These are phyloP conservation scores for Ectemnius lituratus DNA, from an alignment of 2,888 invertebrate genomes.

Conservation along the genomic window DNA sequence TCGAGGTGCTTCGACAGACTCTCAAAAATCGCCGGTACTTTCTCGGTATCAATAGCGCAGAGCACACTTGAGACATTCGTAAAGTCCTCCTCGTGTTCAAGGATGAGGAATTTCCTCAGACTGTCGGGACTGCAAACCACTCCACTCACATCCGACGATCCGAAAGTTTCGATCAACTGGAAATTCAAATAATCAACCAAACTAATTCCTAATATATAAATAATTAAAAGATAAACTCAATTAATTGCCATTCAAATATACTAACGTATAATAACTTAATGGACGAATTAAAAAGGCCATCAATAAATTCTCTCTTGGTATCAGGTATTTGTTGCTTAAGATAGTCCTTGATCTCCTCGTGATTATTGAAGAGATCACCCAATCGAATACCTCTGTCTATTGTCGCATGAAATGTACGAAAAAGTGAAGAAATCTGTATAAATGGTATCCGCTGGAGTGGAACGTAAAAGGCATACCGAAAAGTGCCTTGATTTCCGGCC, in stretches of 20 bases:
- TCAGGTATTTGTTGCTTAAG: constrained; percentile 75
- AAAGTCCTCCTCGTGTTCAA: constrained; percentile 64
- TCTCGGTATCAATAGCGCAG: constrained; percentile 76
- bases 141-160: constrained; percentile 68
- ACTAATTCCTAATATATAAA: neutral
- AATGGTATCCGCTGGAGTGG: neutral
- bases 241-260: constrained; percentile 39
- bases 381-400: constrained; percentile 80
- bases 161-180: constrained; percentile 68
- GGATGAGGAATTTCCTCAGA: constrained; percentile 66
- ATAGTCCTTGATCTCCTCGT: constrained; percentile 76
- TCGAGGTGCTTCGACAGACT: constrained; percentile 79
- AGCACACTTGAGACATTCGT: constrained; percentile 75
- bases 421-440: neutral
- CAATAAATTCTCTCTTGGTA: constrained; percentile 74
- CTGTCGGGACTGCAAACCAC: constrained; percentile 69
- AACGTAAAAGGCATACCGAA: constrained; percentile 76
- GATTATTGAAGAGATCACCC: constrained; percentile 79
- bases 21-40: constrained; percentile 78
- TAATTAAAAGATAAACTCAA: neutral
- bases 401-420: too few species aligned
- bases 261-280: constrained; percentile 80
- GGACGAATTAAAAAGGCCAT: constrained; percentile 78
- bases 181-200: neutral
- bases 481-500: constrained; percentile 79